These are phyloP conservation scores for Eilema depressum DNA, from an alignment of 2,888 invertebrate species.

Conservation along the genomic window DNA sequence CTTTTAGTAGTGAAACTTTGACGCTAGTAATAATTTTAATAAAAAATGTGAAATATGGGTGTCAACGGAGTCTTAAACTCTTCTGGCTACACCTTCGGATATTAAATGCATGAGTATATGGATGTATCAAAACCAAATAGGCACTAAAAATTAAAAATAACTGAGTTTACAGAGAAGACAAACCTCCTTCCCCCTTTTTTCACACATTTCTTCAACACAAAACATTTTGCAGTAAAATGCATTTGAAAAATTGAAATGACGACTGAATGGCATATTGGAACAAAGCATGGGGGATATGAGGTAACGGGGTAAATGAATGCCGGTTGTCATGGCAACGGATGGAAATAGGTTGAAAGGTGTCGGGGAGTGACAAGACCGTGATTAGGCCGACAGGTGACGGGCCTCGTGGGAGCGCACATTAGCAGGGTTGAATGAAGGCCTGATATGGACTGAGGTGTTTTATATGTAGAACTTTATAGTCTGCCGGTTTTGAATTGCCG, in stretches of 20 bases:
- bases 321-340: constrained; percentile 43
- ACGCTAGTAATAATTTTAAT: too few relatives aligned
- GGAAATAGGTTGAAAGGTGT: constrained; percentile 38
- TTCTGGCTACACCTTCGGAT: too few relatives aligned
- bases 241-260: constrained; percentile 31
- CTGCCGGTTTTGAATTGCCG: neutral
- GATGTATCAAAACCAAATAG: too few relatives aligned
- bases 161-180: too few relatives aligned
- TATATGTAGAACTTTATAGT: neutral
- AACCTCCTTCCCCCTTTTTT: too few relatives aligned
- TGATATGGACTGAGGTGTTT: constrained; percentile 8
- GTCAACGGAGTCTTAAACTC: too few relatives aligned
- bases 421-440: constrained; percentile 27
- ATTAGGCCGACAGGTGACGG: constrained; percentile 44
- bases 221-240: constrained; percentile 18
- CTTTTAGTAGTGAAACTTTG: too few relatives aligned
- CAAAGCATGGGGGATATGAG: constrained; percentile 41
- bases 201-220: neutral
- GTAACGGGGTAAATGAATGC: constrained; percentile 41
- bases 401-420: constrained; percentile 33
- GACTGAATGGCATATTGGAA: constrained; percentile 24
- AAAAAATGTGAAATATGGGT: too few relatives aligned
- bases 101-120: too few relatives aligned
- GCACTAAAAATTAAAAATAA: too few relatives aligned
- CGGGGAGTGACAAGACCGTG: constrained; percentile 32